Evolutionary conservation across 2,113 vertebrate species (phyloP), one percentile per base, ranked within the genome.

Genomic region (Melierax canorus): DNA sequence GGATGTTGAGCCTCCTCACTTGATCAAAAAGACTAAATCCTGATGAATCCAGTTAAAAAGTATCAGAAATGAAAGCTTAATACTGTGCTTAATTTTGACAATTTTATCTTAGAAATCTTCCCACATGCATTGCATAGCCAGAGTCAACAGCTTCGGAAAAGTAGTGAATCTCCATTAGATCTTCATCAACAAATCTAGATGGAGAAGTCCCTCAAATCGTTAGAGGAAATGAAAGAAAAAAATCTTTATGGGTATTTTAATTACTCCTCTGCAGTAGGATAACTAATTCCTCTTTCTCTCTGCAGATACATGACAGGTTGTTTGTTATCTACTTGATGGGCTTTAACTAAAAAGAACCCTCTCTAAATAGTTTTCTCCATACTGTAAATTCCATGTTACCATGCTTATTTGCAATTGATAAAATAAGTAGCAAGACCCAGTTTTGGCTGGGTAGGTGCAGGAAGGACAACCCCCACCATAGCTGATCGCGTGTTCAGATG

Each of bases 1-100:
- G 69, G 80, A 97, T 26, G 51, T 48, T 26, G 81, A 97, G 48
- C 43, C 80, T 92, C 62, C 39, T 34, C 67, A 46, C 75, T 91
- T 7, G 9, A 95, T 93, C 90, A 96, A 90, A 95, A 80, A 69
- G 87, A 53, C 75, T 95, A 97, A 97, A 97, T 88, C 94, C 84
- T 41, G 39, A 92, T 46, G 92, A 97, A 95, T 38, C 46, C 77
- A 86, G 60, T 86, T 91, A 48, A 4, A 86, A 86, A n/a, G 32
- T 71, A 97, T 68, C 84, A 89, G 83, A 96, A 97, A 94, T 66
- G 67, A 97, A 94, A 97, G 62, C 76, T 89, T 95, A 96, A 94
- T 94, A 76, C 64, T 50, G 18, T 83, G 58, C 82, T 92, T 62
- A 36, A 64, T 94, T 92, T 69, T 90, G 83, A 92, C 80, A 92